Base-by-base conservation (phyloP, 2,888 invertebrate genomes). In the Cerastis rubricosa region DNA sequence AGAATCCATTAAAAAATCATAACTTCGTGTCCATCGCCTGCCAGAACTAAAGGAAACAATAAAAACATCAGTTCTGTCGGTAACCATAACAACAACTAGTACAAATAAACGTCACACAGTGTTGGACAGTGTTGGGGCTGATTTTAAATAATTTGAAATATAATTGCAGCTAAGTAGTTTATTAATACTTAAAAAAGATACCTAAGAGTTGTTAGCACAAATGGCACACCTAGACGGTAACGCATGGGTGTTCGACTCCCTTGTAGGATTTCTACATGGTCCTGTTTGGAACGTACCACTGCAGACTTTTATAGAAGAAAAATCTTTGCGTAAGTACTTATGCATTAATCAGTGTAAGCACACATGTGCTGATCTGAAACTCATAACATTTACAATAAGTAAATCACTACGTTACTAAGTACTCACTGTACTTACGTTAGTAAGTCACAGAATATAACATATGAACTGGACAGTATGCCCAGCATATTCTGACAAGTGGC, bases 261-360 rank as follows among this genome's bases (percentile, higher is more conserved):
- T 99, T 78, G 98, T 99, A 45, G 98, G 98, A 80, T 99, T 99
- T 93, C 96, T 99, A 71, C 98, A 99, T 93, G 99, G 99, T 4
- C 99, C 99, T 0, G 97, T 99, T 67, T 99, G 99, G 98, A 99
- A 99, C 92, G 98, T 98, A 22, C 99, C 99, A 0, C 96, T 99
- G 72, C 97, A 99, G 90, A 98, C 98, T 49, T 99, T 99, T 92
- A 98, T 99, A 85, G 99, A 99, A 94, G 98, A 99, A 91, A 99
- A 99, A 94, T 99, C 99, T 74, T 95, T 99, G 86, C 98, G 99
- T 99, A 97, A 97, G 97, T 91, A 51, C 59, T 29, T 17, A 65
- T 65, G 40, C 43, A 64, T 43, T 51, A 79, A 47, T n/a, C 47
- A 40, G 64, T 45, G 45, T 11, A 40, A 29, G 3, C 47, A 54